Evolutionary conservation across 1,140 invertebrate species (phyloP).

Genomic region (Cydia splendana): DNA sequence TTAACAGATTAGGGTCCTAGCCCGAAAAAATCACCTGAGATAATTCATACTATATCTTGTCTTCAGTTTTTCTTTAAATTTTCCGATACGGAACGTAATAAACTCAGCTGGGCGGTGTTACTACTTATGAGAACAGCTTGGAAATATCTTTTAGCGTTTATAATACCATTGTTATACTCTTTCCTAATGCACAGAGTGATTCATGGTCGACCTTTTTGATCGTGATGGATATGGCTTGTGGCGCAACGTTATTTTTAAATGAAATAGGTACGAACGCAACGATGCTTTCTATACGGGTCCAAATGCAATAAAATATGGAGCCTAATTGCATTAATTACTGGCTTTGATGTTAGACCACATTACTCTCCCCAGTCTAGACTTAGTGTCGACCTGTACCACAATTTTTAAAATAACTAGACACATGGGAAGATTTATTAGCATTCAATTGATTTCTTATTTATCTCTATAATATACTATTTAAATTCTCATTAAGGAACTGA

Average conservation of each 20-base stretch:
- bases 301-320: background rate
- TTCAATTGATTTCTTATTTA: too few relatives aligned
- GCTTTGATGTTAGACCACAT: too few relatives aligned
- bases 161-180: slow-evolving; percentile 22
- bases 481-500: too few relatives aligned
- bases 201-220: slow-evolving; percentile 31
- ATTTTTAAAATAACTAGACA: too few relatives aligned
- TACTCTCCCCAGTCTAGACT: too few relatives aligned
- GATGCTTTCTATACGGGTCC: background rate
- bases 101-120: background rate
- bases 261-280: background rate
- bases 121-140: slow-evolving; percentile 7
- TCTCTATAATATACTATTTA: too few relatives aligned
- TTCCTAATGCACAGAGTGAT: slow-evolving; percentile 26
- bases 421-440: too few relatives aligned
- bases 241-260: slow-evolving; percentile 17
- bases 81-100: background rate
- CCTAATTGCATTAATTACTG: background rate
- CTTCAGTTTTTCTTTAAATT: background rate
- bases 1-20: too few relatives aligned
- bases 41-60: too few relatives aligned
- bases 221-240: slow-evolving; percentile 1
- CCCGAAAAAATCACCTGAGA: too few relatives aligned
- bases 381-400: too few relatives aligned
- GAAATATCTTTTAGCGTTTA: slow-evolving; percentile 10